Percentiles rank a stretch among this genome's conserved stretches.
Evolutionary conservation across 2,888 invertebrate genomes (phyloP).

Genomic region (Diplazon laetatorius): DNA sequence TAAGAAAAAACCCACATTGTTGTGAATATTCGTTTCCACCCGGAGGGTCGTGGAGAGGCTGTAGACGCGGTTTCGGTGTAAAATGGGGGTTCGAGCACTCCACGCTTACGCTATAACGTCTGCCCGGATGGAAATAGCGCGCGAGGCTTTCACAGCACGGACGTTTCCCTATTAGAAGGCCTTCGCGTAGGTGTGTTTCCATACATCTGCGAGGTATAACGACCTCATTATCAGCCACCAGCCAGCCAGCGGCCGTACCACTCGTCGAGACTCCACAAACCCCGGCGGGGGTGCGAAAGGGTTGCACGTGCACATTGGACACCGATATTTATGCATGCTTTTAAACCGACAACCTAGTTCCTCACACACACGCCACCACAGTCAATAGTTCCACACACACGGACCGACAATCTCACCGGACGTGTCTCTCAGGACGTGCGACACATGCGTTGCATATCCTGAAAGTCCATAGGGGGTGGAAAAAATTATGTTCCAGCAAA

Average conservation of each 20-base stretch:
- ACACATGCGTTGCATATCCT: too few species aligned
- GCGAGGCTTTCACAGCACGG: slow-evolving; percentile 32
- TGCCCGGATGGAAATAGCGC: slow-evolving; percentile 44
- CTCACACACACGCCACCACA: slow-evolving; percentile 17
- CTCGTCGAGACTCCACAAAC: slow-evolving; percentile 43
- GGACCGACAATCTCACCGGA: background rate
- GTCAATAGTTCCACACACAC: slow-evolving; percentile 58
- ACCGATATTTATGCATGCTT: slow-evolving; percentile 76
- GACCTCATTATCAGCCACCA: slow-evolving; percentile 78
- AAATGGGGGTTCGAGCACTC: slow-evolving; percentile 30
- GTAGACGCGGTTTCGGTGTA: slow-evolving; percentile 39
- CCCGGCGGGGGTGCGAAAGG: background rate
- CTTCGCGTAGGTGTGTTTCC: slow-evolving; percentile 44
- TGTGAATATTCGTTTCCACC: slow-evolving; percentile 24
- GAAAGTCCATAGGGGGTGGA: too few species aligned
- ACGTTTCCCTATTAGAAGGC: slow-evolving; percentile 23
- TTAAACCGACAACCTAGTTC: slow-evolving; percentile 70
- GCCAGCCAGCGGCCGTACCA: slow-evolving; percentile 71
- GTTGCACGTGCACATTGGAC: slow-evolving; percentile 68
- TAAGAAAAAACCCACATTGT: slow-evolving; percentile 37
- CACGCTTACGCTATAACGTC: slow-evolving; percentile 13
- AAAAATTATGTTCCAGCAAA: too few species aligned
- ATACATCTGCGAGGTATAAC: slow-evolving; percentile 72
- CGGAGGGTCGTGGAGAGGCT: slow-evolving; percentile 12
- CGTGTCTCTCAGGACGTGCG: background rate